A percentile compares a stretch with the other conserved stretches of the same genome.
These are phyloP conservation scores for Pherbina coryleti DNA, from an alignment of 2,888 invertebrate genomes.

Conservation along the genomic window DNA sequence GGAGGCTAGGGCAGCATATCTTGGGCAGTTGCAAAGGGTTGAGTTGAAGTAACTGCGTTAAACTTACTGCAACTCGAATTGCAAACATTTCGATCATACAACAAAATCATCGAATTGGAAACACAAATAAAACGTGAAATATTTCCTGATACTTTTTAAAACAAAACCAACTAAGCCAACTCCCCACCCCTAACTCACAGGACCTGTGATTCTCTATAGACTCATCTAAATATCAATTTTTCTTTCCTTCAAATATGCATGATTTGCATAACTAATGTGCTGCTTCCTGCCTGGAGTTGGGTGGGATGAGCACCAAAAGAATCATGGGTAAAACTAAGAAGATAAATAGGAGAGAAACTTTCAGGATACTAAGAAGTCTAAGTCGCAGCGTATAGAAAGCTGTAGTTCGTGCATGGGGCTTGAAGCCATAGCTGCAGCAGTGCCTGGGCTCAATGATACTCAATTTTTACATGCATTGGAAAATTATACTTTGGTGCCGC, in stretches of 20 bases:
- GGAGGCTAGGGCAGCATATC: too few species aligned
- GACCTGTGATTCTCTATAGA: slow-evolving; percentile 37
- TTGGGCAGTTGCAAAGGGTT: too few species aligned
- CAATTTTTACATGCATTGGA: neutral
- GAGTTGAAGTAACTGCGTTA: too few species aligned
- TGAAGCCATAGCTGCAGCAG: neutral
- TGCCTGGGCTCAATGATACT: neutral
- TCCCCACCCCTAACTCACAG: neutral
- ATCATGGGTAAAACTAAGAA: neutral
- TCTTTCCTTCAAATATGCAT: slow-evolving; percentile 46
- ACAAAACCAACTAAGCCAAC: neutral
- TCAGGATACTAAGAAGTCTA: neutral
- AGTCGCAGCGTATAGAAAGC: neutral
- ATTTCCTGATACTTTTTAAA: neutral
- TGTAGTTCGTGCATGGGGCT: neutral
- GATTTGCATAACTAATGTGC: slow-evolving; percentile 48
- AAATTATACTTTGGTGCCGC: neutral
- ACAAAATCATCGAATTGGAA: slow-evolving; percentile 31
- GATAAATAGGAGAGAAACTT: too few species aligned
- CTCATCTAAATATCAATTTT: slow-evolving; percentile 47
- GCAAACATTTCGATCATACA: neutral
- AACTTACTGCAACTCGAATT: too few species aligned
- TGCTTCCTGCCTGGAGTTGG: neutral
- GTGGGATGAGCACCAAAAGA: neutral
- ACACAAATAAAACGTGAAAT: slow-evolving; percentile 31